Base-by-base conservation (phyloP, 2,113 vertebrate genomes). In the Acanthochromis polyacanthus region DNA sequence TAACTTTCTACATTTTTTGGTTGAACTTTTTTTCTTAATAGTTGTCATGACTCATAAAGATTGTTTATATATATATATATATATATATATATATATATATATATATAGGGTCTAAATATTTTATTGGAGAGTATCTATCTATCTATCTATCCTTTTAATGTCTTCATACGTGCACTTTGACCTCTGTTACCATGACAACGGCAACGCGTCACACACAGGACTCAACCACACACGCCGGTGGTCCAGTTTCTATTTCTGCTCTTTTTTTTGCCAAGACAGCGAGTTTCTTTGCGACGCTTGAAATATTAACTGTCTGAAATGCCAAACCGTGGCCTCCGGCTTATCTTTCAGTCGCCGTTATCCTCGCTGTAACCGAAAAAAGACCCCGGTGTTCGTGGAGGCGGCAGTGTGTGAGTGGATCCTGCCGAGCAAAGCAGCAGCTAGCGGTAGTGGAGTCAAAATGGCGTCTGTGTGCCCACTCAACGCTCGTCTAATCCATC, bases 401-500 rank as follows among this genome's bases (percentile, higher is more conserved):
- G 30, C 17, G 3, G 40, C 56, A 3, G 68, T 2, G 30, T 17
- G 28, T n/a, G 25, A 63, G 45, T 76, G 57, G 51, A n/a, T 15
- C 63, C 1, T 2, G 15, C 89, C 81, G 52, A 70, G 69, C 57
- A 23, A 50, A 45, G 75, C 71, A 68, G 72, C 65, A 38, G 50
- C 16, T 53, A 19, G 51, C 17, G 46, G 82, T 70, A 15, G 36
- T 6, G 3, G 30, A 65, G 19, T 82, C 75, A 96, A 97, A 91
- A 97, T 97, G 96, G 96, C 95, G 95, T 88, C 85, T 40, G 25
- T 61, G 82, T 77, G 82, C 77, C 89, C 87, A 78, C 86, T 79
- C 74, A 52, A 76, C 86, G 22, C 9, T 16, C 60, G 59, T 90
- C 53, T 94, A 93, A 93, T 92, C 91, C 85, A 78, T 80, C 75